Conservation (phyloP, 1,140 invertebrate genomes). For the Phymorhynchus buccinoides region DNA sequence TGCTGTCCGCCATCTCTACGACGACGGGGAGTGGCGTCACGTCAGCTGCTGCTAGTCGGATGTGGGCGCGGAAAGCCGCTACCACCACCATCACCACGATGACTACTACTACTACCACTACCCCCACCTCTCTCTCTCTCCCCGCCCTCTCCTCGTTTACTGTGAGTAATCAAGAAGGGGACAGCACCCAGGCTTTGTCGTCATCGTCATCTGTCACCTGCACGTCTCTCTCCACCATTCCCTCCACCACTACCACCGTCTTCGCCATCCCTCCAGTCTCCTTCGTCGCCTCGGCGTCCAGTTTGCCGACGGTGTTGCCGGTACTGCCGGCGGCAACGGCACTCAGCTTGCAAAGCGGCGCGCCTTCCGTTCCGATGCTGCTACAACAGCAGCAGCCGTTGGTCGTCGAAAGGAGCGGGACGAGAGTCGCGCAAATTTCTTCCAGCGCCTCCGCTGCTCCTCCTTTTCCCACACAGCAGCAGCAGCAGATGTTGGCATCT, state of each 20-base stretch:
- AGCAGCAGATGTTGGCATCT: neutral
- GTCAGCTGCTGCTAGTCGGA: neutral
- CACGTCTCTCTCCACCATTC: neutral
- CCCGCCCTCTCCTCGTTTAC: neutral
- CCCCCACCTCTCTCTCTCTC: neutral
- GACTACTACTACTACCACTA: neutral
- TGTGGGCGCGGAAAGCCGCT: neutral
- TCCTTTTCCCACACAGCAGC: neutral
- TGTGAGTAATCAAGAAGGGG: neutral
- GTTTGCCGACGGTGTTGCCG: neutral
- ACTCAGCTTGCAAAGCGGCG: neutral
- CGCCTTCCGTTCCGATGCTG: neutral
- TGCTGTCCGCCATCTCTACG: conserved; percentile 16
- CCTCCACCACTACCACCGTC: neutral
- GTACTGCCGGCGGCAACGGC: neutral
- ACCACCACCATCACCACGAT: neutral
- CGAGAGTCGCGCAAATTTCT: neutral
- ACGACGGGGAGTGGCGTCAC: neutral
- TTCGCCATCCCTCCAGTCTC: neutral
- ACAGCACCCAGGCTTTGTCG: neutral
- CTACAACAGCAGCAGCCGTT: neutral
- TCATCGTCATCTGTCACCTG: neutral
- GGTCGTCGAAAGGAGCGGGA: neutral
- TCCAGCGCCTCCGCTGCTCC: neutral
- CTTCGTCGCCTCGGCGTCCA: neutral